Evolutionary conservation across 2,113 vertebrate species (phyloP), one percentile per base, ranked within the genome.

Genomic region (Heloderma charlesbogerti): DNA sequence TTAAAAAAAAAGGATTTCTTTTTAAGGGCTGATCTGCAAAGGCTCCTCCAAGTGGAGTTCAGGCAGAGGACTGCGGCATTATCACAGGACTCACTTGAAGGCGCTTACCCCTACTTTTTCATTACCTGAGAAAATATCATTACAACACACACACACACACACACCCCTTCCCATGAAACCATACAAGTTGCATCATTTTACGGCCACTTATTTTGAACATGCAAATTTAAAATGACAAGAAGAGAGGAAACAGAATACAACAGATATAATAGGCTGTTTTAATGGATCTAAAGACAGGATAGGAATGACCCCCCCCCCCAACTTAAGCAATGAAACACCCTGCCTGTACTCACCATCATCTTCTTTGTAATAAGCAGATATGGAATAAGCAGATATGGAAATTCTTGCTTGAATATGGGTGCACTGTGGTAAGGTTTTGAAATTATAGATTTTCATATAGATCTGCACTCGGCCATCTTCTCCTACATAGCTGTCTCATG

Each of bases 1-100:
- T 95, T 94, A 34, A 13, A 74, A 87, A 92, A 94, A 94, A 92
- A 95, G 25, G 20, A 15, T 43, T 92, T 89, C 84, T 83, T 81
- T 90, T 88, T 85, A 86, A 90, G 37, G 88, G 85, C 91, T 95
- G 93, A 96, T 95, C 94, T 94, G 86, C 94, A 92, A 89, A 94
- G 91, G 89, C 92, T 91, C 93, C 94, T 94, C 90, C 40, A 72
- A 94, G 90, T 93, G 95, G 92, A 92, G 87, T 91, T 95, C 89
- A 94, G 95, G 89, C 90, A 93, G 91, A 93, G 94, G 95, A 97
- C 95, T 96, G 93, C 90, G 92, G 92, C 88, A 95, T 96, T 96
- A 95, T 95, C 93, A 94, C 95, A 96, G 92, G 94, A 95, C 88
- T 95, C 93, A 95, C 94, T 96, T 95, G 94, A 96, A 93, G 95